Evolutionary conservation across 2,797 vertebrate species (phyloP).

Genomic region (Pogoniulus pusillus): DNA sequence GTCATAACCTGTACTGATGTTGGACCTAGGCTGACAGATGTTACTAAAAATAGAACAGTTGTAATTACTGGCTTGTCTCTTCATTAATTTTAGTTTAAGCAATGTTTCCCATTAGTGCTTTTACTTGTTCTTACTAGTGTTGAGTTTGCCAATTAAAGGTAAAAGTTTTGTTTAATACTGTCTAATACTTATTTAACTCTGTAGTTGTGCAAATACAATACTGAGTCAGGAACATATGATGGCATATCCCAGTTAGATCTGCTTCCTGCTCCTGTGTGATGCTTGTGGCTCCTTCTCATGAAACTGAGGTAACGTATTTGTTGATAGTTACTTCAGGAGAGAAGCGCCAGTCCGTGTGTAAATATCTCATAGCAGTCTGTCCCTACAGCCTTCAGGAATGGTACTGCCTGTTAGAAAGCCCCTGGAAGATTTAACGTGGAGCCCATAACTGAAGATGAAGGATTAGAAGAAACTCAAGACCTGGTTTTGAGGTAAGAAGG

Average conservation of each 20-base stretch:
- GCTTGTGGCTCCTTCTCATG: neutral
- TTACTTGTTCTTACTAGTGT: conserved; percentile 73
- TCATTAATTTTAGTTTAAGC: conserved; percentile 65
- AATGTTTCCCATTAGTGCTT: conserved; percentile 71
- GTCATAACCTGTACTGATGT: conserved; percentile 34
- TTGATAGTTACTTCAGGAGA: neutral
- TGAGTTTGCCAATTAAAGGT: conserved; percentile 79
- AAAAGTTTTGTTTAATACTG: conserved; percentile 71
- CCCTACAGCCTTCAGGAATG: neutral
- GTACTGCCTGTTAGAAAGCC: neutral
- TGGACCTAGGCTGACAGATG: conserved; percentile 55
- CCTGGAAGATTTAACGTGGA: neutral
- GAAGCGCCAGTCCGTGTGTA: neutral
- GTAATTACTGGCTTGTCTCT: conserved; percentile 52
- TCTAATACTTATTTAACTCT: conserved; percentile 40
- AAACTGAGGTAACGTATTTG: neutral
- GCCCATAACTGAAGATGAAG: neutral
- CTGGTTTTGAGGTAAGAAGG: neutral
- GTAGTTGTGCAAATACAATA: neutral
- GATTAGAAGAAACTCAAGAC: neutral
- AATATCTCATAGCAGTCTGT: neutral
- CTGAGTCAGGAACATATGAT: neutral
- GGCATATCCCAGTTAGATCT: neutral
- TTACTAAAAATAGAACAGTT: conserved; percentile 36
- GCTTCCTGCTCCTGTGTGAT: neutral